Base-by-base conservation (phyloP, 2,888 invertebrate genomes). In the Ochropleura leucogaster region DNA sequence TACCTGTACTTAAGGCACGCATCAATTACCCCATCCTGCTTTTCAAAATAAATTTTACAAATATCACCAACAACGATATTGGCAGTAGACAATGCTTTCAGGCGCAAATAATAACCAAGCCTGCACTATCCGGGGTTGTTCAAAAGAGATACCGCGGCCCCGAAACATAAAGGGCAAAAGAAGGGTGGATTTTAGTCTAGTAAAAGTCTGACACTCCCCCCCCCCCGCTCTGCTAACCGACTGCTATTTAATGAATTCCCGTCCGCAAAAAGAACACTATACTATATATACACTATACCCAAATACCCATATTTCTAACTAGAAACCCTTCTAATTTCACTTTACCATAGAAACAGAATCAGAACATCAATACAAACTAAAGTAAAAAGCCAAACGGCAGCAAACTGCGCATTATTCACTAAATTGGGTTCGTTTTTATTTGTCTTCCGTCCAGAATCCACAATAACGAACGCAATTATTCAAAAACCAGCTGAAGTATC, bases 381-480 rank as follows among this genome's bases (percentile, higher is more conserved):
- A 73, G n/a, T 55, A 63, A 60, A 75, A 71, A 74, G 42, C 62
- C 6, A 62, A 59, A 69, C 65, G 20, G 55, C 65, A 63, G 49
- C 70, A 63, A 81, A 79, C 68, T 72, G 46, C 59, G 63, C 66
- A 79, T 82, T 79, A 79, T 76, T 79, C 79, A 82, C 64, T 49
- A 68, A 82, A 82, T 82, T 82, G 82, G 64, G 75, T 82, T 68
- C 49, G 47, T 60, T 77, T 74, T 80, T 77, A 74, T 77, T 83
- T 83, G 44, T 75, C 60, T 69, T 71, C 57, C 62, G 30, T 63
- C 64, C 57, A 81, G 60, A 73, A 62, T 79, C 71, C 51, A 75
- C 81, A 75, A 80, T 83, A 83, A 79, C 74, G 72, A 84, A 55
- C 74, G 79, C 76, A 79, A 82, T 84, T 84, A 84, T 84, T 84